Percentiles rank a stretch among this genome's conserved stretches.
These are phyloP conservation scores for Drosophila sechellia DNA, from an alignment of 1,140 invertebrate genomes.

Conservation along the genomic window DNA sequence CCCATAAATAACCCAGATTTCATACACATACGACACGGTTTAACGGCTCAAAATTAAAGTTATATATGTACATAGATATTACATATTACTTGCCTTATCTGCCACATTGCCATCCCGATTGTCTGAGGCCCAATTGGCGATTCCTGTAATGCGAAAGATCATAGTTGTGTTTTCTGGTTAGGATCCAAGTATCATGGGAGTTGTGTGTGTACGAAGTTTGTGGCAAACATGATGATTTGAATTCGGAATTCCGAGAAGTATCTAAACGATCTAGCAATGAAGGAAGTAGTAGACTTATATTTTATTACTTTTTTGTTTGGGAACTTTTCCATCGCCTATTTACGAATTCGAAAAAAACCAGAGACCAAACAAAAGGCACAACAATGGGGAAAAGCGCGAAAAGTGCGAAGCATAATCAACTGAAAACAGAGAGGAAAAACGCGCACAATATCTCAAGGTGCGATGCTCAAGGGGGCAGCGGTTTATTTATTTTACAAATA, in stretches of 20 bases:
- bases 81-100: constrained; percentile 84
- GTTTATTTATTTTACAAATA: constrained; percentile 77
- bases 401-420: constrained; percentile 20
- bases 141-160: constrained; percentile 71
- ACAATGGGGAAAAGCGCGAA: constrained; percentile 23
- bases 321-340: constrained; percentile 43
- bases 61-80: not conserved
- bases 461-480: constrained; percentile 1
- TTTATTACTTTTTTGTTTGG: constrained; percentile 11
- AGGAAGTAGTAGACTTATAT: not conserved
- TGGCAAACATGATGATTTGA: constrained; percentile 21
- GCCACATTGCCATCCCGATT: constrained; percentile 80
- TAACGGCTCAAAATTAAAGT: constrained; percentile 13
- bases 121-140: constrained; percentile 82
- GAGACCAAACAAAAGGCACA: constrained; percentile 31
- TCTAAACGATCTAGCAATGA: constrained; percentile 38
- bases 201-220: not conserved
- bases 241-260: constrained; percentile 4
- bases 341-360: constrained; percentile 32
- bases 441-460: constrained; percentile 64
- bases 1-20: constrained; percentile 23
- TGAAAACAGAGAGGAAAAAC: constrained; percentile 6
- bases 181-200: not conserved
- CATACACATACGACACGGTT: not conserved
- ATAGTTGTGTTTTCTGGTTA: constrained; percentile 29